Conservation (phyloP, 2,888 invertebrate species). For the Aplocera efformata region DNA sequence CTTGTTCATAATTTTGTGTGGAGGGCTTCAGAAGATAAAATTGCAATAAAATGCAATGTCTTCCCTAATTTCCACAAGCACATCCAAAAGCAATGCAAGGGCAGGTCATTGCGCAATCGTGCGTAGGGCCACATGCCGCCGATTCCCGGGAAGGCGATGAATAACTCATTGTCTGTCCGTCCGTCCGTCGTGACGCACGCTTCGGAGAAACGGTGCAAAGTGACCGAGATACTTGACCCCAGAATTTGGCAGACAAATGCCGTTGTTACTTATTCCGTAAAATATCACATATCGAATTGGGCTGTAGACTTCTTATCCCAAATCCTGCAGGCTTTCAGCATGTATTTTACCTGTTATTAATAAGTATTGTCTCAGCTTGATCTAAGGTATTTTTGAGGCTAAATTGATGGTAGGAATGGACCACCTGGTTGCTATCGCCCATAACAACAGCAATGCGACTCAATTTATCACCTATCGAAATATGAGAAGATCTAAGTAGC, state of each 20-base stretch:
- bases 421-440: too few relatives aligned
- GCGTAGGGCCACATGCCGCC: slow-evolving; percentile 72
- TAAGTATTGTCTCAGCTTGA: too few relatives aligned
- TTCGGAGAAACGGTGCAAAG: slow-evolving; percentile 66
- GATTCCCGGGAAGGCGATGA: slow-evolving; percentile 75
- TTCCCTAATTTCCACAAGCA: slow-evolving; percentile 19
- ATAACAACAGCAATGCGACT: too few relatives aligned
- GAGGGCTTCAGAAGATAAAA: too few relatives aligned
- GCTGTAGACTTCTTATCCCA: too few relatives aligned
- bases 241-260: slow-evolving; percentile 49
- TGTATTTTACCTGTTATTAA: too few relatives aligned
- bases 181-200: slow-evolving; percentile 74
- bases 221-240: slow-evolving; percentile 72
- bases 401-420: too few relatives aligned
- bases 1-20: too few relatives aligned
- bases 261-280: slow-evolving; percentile 1
- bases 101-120: slow-evolving; percentile 72
- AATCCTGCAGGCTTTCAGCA: too few relatives aligned
- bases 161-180: slow-evolving; percentile 78
- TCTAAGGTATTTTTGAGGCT: too few relatives aligned
- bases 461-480: too few relatives aligned
- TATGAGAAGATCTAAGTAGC: too few relatives aligned
- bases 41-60: slow-evolving; percentile 9
- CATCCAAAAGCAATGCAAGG: slow-evolving; percentile 51
- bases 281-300: not conserved